A percentile compares a stretch with the other conserved stretches of the same genome.
phyloP scores from a whole-genome alignment of 2,797 vertebrate species.

The Clarias platycephalus region DNA sequence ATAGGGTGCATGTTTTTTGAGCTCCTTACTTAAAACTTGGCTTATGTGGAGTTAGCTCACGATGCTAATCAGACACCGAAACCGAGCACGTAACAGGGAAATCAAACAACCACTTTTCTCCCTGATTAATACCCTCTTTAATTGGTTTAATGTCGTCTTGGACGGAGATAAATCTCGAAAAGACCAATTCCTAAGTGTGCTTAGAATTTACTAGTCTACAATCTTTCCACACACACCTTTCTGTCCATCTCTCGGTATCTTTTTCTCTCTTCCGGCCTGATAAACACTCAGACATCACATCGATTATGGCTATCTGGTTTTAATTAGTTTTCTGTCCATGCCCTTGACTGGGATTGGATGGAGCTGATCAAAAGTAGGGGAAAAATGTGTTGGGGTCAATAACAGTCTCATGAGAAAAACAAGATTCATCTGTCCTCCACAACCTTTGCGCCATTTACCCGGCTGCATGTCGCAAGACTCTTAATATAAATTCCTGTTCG shows the following conservation, averaged over 20 bases:
- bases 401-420: background rate
- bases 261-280: background rate
- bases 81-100: background rate
- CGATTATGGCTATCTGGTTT: conserved; percentile 14
- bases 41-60: too few species aligned
- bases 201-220: background rate
- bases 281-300: conserved; percentile 33
- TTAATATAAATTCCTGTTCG: too few species aligned
- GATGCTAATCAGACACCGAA: background rate
- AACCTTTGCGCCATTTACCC: background rate
- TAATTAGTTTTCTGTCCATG: conserved; percentile 35
- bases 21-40: too few species aligned
- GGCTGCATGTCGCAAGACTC: background rate
- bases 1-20: background rate
- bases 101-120: background rate
- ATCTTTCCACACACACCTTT: background rate
- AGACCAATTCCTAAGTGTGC: background rate
- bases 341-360: conserved; percentile 38
- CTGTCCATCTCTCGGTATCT: background rate
- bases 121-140: background rate
- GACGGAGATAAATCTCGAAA: background rate
- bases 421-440: background rate
- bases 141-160: background rate
- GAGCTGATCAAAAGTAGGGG: conserved; percentile 11
- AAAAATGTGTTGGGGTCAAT: conserved; percentile 15